Evolutionary conservation across 2,797 vertebrate genomes (phyloP), one percentile per base, ranked within the genome.

Genomic region (Etheostoma nigrum): DNA sequence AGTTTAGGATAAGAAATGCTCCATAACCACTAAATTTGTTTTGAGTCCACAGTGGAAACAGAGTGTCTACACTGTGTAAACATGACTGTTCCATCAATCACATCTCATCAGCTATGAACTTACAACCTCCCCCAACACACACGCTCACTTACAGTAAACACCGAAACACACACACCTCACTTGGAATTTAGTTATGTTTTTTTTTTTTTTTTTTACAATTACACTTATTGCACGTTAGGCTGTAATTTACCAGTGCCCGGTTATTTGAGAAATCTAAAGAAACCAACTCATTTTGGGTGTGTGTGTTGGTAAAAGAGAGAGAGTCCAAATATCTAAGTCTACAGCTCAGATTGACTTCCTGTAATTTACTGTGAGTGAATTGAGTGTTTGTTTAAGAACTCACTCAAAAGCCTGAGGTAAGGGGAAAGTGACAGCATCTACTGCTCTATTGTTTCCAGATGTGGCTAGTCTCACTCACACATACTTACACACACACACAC

Each of bases 381-480:
- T 93, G 88, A 93, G 81, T 94, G 93, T 94, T 94, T 93, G 90
- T 93, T 93, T 94, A 92, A 94, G 90, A 89, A 83, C 78, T 83
- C 72, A 76, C 78, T 93, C 85, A 84, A 87, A 91, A 72, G 86
- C 87, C 89, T 82, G 91, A 93, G 87, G 87, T 88, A 90, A 87
- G 91, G 84, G 74, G 85, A 94, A 93, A 91, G 92, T 93, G 93
- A 94, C 93, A 94, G 92, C 90, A 91, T 93, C 87, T 74, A 84
- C 88, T 19, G 48, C 85, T 82, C 84, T 87, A 94, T 93, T 90
- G 89, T 90, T 94, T 93, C 93, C 93, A 94, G 93, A 94, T 94
- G 93, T 92, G 74, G 76, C 72, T 81, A 25, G 25, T 25, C 25
- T 25, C 25, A 27, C 27, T 3, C 27, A 27, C 73, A 53, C 74